A percentile compares a stretch with the other conserved stretches of the same genome.
Conservation (phyloP, 2,113 vertebrate genomes). For the Aspidoscelis tigris region DNA sequence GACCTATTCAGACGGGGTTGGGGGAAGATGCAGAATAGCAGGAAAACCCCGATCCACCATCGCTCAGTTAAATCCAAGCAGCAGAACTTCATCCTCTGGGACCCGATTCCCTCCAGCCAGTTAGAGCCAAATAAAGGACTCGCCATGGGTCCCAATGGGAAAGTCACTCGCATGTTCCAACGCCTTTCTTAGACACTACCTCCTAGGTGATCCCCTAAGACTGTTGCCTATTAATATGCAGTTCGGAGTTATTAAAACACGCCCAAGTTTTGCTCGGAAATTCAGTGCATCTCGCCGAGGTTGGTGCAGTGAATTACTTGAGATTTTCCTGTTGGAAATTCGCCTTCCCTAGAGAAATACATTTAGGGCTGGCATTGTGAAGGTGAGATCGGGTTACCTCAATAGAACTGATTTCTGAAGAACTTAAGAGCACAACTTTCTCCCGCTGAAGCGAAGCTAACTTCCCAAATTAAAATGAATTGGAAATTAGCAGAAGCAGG, state of each 20-base stretch:
- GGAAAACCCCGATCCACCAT: neutral
- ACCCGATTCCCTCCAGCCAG: neutral
- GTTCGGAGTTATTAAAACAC: neutral
- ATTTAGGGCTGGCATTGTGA: neutral
- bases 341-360: neutral
- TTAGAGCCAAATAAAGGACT: neutral
- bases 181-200: neutral
- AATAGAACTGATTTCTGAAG: neutral
- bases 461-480: neutral
- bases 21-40: neutral
- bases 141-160: neutral
- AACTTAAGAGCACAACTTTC: neutral
- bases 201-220: neutral
- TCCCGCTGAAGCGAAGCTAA: neutral
- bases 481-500: neutral
- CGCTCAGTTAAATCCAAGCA: rapidly evolving
- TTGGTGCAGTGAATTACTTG: too few species aligned
- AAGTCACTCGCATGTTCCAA: neutral
- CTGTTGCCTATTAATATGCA: neutral
- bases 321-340: neutral
- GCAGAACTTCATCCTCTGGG: neutral
- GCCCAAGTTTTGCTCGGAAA: neutral
- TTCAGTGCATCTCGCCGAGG: neutral
- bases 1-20: too few species aligned
- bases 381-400: neutral